Evolutionary conservation across 2,113 vertebrate genomes (phyloP).

Genomic region (Zingel zingel): DNA sequence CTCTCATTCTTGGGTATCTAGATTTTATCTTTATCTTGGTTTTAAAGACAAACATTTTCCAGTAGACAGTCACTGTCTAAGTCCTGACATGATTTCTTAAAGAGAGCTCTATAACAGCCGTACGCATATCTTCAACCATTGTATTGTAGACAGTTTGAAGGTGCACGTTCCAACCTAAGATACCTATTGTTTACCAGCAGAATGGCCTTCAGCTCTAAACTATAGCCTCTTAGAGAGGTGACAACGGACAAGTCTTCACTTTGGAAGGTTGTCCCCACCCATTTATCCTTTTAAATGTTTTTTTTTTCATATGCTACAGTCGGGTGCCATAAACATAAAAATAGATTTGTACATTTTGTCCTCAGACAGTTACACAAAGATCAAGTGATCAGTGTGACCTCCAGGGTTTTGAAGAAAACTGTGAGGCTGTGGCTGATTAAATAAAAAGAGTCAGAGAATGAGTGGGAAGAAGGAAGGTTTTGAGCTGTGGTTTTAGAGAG

Average conservation of each 20-base stretch:
- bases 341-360: not conserved
- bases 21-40: not conserved
- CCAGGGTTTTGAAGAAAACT: not conserved
- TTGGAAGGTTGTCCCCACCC: not conserved
- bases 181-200: not conserved
- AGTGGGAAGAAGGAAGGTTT: constrained; percentile 2
- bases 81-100: not conserved
- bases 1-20: not conserved
- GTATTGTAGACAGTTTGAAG: not conserved
- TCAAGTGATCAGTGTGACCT: not conserved
- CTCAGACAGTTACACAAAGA: not conserved
- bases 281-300: not conserved
- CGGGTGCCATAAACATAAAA: no score
- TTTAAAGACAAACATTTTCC: not conserved
- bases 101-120: not conserved
- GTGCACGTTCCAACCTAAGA: no score
- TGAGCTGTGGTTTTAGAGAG: not conserved
- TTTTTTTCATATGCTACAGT: no score
- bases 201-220: not conserved
- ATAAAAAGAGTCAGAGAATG: constrained; percentile 3
- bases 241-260: not conserved
- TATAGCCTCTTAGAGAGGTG: not conserved
- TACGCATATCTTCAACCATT: not conserved
- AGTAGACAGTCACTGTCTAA: not conserved
- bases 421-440: not conserved